These are phyloP conservation scores for Hypocryptadius cinnamomeus DNA, from an alignment of 2,113 vertebrate genomes.

Conservation along the genomic window DNA sequence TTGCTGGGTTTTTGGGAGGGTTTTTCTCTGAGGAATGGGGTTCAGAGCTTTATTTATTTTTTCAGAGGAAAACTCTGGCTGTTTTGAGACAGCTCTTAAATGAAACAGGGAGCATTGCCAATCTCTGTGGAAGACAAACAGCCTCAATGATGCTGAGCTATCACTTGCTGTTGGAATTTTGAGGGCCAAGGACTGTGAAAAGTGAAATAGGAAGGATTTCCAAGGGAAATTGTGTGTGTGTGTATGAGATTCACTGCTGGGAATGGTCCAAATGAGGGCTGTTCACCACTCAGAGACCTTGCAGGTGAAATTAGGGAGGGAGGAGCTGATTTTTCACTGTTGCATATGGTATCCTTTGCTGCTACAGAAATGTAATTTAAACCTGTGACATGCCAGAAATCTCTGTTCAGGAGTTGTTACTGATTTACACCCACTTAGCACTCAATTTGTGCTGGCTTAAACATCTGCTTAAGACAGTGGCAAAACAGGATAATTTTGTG, in stretches of 20 bases:
- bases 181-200: background rate
- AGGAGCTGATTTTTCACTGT: background rate
- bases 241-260: background rate
- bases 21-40: background rate
- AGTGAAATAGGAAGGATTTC: background rate
- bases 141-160: background rate
- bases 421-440: conserved; percentile 28
- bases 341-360: background rate
- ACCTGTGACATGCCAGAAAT: background rate
- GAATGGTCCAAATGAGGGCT: background rate
- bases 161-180: background rate
- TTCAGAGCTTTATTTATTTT: conserved; percentile 1
- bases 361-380: background rate
- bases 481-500: background rate
- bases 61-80: background rate
- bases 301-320: background rate
- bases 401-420: background rate
- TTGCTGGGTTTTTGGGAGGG: background rate
- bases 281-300: background rate
- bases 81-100: background rate
- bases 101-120: background rate
- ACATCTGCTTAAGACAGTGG: background rate
- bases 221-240: background rate
- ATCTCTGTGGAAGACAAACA: background rate
- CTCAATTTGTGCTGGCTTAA: background rate